These are phyloP conservation scores for Meloidogyne floridensis DNA, from an alignment of 1,140 invertebrate genomes.

Conservation along the genomic window DNA sequence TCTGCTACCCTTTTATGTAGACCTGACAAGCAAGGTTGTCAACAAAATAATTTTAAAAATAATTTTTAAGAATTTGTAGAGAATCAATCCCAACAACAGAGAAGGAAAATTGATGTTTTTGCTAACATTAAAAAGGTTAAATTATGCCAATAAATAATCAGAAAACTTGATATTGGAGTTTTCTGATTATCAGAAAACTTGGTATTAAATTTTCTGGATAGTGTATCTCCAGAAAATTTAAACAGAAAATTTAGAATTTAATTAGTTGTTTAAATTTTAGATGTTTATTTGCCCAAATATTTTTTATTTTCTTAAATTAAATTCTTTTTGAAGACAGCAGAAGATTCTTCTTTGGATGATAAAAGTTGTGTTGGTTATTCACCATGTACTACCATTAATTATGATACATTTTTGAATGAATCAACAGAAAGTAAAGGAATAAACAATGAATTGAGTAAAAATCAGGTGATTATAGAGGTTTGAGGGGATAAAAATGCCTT, in stretches of 20 bases:
- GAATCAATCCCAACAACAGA: neutral
- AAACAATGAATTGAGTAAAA: neutral
- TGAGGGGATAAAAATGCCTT: too few species aligned
- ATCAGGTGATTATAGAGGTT: neutral
- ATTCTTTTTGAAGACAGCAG: neutral
- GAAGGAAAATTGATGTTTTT: neutral
- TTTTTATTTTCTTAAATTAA: neutral
- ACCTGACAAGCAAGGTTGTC: neutral
- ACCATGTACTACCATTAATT: neutral
- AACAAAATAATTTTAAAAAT: neutral
- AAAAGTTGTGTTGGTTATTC: neutral
- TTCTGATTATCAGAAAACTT: too few species aligned
- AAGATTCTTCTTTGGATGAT: neutral
- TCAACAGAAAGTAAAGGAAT: neutral
- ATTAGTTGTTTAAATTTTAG: too few species aligned
- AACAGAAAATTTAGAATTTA: neutral
- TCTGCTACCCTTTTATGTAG: conserved; percentile 26
- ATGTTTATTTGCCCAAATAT: neutral
- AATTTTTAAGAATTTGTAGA: neutral
- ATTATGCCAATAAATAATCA: neutral
- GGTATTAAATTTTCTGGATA: too few species aligned
- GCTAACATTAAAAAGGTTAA: neutral
- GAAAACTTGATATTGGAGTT: neutral
- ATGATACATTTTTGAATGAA: neutral
- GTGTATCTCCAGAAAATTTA: neutral